Evolutionary conservation across 2,888 invertebrate species (phyloP).

Genomic region (Apamea anceps): DNA sequence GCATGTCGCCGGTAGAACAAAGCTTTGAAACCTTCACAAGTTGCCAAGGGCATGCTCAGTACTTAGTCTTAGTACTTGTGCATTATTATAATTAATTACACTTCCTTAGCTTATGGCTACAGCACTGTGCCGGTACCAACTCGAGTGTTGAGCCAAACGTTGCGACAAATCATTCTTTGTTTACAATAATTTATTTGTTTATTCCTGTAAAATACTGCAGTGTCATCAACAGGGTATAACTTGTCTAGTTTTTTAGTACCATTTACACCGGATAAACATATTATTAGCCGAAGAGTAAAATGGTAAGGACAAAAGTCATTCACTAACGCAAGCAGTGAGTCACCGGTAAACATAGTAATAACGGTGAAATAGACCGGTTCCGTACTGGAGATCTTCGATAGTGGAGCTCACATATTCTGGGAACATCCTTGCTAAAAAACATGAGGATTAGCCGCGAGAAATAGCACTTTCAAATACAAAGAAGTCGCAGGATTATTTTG

Average conservation of each 20-base stretch:
- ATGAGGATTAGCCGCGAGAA: slow-evolving; percentile 29
- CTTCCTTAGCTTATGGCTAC: slow-evolving; percentile 73
- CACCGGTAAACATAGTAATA: slow-evolving; percentile 62
- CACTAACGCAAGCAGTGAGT: slow-evolving; percentile 60
- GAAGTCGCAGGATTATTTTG: slow-evolving; percentile 28
- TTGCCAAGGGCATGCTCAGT: slow-evolving; percentile 70
- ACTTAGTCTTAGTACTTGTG: slow-evolving; percentile 55
- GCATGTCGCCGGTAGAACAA: slow-evolving; percentile 67
- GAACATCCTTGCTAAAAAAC: slow-evolving; percentile 53
- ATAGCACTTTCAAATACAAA: slow-evolving; percentile 39
- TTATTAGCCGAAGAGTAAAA: slow-evolving; percentile 36
- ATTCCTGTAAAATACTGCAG: slow-evolving; percentile 1
- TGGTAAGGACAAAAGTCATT: slow-evolving; percentile 60
- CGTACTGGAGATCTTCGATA: slow-evolving; percentile 60
- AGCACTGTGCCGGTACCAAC: slow-evolving; percentile 9
- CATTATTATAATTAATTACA: slow-evolving; percentile 76
- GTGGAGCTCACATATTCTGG: slow-evolving; percentile 55
- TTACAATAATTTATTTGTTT: slow-evolving; percentile 21
- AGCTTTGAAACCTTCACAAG: slow-evolving; percentile 71
- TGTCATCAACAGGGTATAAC: slow-evolving; percentile 6
- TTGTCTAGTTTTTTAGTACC: slow-evolving; percentile 6
- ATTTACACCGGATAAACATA: slow-evolving; percentile 25
- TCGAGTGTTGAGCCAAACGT: slow-evolving; percentile 34
- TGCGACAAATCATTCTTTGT: slow-evolving; percentile 15
- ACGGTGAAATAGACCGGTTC: slow-evolving; percentile 67